Percentiles rank a stretch among this genome's conserved stretches.
These are phyloP conservation scores for Semnopithecus entellus DNA, from an alignment of 2,113 vertebrate genomes.

Conservation along the genomic window DNA sequence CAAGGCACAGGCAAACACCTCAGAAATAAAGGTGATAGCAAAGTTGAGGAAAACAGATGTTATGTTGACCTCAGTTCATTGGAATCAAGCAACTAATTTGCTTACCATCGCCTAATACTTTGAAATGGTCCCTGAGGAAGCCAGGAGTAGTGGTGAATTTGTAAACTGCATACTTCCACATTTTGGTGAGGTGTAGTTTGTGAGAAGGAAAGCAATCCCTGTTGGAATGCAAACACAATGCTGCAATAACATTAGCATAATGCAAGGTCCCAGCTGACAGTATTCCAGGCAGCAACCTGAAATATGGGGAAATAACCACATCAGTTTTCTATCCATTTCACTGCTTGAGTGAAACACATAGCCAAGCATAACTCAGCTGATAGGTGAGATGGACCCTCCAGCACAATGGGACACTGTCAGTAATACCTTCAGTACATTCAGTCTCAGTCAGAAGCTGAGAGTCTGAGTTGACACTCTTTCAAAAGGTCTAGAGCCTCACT, in stretches of 20 bases:
- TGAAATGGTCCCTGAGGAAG: constrained; percentile 59
- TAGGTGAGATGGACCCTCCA: neutral
- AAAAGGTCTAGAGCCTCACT: neutral
- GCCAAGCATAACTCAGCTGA: neutral
- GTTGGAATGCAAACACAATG: constrained; percentile 50
- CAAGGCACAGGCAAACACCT: neutral
- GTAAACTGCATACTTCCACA: constrained; percentile 16
- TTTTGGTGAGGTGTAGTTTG: constrained; percentile 35
- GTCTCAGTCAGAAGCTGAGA: neutral
- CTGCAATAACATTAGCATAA: constrained; percentile 60
- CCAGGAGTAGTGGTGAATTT: constrained; percentile 19
- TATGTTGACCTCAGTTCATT: constrained; percentile 37
- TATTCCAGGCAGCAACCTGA: neutral
- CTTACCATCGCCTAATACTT: constrained; percentile 35
- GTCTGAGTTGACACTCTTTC: neutral
- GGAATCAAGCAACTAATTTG: constrained; percentile 63
- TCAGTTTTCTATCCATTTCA: neutral
- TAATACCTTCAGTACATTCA: neutral
- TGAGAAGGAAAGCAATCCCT: constrained; percentile 38
- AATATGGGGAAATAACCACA: neutral
- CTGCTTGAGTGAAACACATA: neutral
- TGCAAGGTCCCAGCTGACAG: neutral
- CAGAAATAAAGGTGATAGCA: constrained; percentile 40
- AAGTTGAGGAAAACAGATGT: constrained; percentile 68
- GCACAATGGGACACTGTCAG: neutral